phyloP scores from a whole-genome alignment of 2,888 invertebrate genomes.

The Drosophila fungiperda region DNA sequence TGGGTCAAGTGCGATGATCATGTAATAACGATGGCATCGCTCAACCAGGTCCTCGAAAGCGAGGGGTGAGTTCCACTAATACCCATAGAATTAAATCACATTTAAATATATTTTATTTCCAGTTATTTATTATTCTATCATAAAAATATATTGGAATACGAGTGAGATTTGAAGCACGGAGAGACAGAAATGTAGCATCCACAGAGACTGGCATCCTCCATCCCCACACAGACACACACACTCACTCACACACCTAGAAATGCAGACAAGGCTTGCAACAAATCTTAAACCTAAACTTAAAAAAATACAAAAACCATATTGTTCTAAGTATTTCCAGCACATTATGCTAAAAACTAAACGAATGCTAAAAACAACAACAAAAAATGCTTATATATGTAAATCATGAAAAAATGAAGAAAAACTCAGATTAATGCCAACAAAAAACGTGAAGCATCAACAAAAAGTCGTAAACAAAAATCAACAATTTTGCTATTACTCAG shows the following conservation, averaged over 20 bases:
- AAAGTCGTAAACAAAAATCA: conserved; percentile 15
- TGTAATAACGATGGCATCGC: conserved; percentile 93
- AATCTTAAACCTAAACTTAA: conserved; percentile 48
- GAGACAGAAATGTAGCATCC: conserved; percentile 30
- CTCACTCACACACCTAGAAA: conserved; percentile 33
- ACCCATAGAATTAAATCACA: background rate
- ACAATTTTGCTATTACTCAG: conserved; percentile 33
- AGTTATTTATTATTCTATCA: conserved; percentile 98
- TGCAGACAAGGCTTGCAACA: conserved; percentile 63
- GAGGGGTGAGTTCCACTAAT: conserved; percentile 90
- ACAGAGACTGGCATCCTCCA: conserved; percentile 60
- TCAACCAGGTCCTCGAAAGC: conserved; percentile 96
- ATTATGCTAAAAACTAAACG: conserved; percentile 64
- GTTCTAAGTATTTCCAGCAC: conserved; percentile 67
- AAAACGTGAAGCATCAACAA: conserved; percentile 30
- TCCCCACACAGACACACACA: conserved; percentile 18
- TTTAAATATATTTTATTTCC: conserved; percentile 54
- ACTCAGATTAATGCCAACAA: conserved; percentile 39
- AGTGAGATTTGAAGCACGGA: conserved; percentile 70
- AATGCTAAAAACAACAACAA: conserved; percentile 43
- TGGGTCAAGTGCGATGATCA: conserved; percentile 99
- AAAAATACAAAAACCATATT: conserved; percentile 32
- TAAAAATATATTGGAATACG: conserved; percentile 96
- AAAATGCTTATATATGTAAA: conserved; percentile 58
- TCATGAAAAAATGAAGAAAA: conserved; percentile 22